Evolutionary conservation across 2,797 vertebrate genomes (phyloP).

Genomic region (Echeneis naucrates): DNA sequence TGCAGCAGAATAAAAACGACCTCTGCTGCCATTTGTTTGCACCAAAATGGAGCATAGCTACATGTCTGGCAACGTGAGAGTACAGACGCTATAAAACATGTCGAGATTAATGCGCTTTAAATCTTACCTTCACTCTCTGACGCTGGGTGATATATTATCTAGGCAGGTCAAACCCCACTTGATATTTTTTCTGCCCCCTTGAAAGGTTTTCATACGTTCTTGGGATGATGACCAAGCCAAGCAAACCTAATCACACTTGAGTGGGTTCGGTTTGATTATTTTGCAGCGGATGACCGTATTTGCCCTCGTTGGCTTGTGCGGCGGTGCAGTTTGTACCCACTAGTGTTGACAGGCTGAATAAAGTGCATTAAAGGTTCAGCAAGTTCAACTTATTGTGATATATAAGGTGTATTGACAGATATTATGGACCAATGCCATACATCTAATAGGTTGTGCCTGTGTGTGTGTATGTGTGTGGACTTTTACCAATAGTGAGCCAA

Average conservation of each 20-base stretch:
- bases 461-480: constrained; percentile 11
- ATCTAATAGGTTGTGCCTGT: constrained; percentile 12
- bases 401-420: constrained; percentile 45
- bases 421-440: constrained; percentile 36
- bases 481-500: constrained; percentile 8
- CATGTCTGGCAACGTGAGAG: constrained; percentile 1
- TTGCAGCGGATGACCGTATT: constrained; percentile 54
- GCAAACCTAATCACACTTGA: constrained; percentile 60
- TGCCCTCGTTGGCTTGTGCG: constrained; percentile 29
- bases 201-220: constrained; percentile 33
- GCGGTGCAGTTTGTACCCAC: constrained; percentile 20
- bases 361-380: constrained; percentile 64
- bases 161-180: constrained; percentile 35
- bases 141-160: constrained; percentile 46
- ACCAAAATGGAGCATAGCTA: not conserved
- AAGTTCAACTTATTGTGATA: constrained; percentile 47
- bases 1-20: constrained; percentile 6
- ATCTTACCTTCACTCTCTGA: constrained; percentile 23
- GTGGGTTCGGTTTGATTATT: constrained; percentile 62
- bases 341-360: constrained; percentile 53
- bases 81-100: not conserved
- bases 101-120: constrained; percentile 7
- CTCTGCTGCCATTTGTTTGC: not conserved
- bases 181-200: constrained; percentile 39
- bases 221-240: constrained; percentile 58